Evolutionary conservation across 2,797 vertebrate species (phyloP).

Genomic region (Centropyge bicolor): DNA sequence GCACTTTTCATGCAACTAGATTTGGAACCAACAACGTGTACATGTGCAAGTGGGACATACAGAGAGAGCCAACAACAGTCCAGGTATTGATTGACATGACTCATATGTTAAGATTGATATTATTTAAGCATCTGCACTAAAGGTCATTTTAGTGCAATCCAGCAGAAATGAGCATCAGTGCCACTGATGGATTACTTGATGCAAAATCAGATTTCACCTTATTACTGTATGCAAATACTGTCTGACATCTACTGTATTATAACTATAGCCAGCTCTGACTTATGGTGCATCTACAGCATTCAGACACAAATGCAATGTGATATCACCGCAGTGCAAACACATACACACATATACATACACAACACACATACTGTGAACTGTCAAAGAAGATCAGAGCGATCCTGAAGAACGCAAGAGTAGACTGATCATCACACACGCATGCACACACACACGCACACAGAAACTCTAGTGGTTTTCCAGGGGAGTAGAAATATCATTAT

Average conservation of each 20-base stretch:
- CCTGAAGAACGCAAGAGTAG: slow-evolving; percentile 39
- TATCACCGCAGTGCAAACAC: slow-evolving; percentile 37
- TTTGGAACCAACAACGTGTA: slow-evolving; percentile 1
- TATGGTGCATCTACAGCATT: not conserved
- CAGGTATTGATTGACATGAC: slow-evolving; percentile 23
- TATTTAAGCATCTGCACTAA: slow-evolving; percentile 1
- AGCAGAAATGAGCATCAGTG: not conserved
- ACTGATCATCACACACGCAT: slow-evolving; percentile 34
- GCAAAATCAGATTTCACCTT: slow-evolving; percentile 3
- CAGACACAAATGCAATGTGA: slow-evolving; percentile 40
- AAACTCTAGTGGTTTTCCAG: slow-evolving; percentile 68
- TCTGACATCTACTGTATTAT: slow-evolving; percentile 1
- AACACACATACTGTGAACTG: slow-evolving; percentile 36
- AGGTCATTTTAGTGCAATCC: not conserved
- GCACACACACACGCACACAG: slow-evolving; percentile 45
- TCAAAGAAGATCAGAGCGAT: slow-evolving; percentile 48
- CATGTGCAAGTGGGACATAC: not conserved
- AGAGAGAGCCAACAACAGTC: slow-evolving; percentile 7
- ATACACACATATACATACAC: slow-evolving; percentile 9
- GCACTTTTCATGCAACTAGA: slow-evolving; percentile 24
- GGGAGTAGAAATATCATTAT: slow-evolving; percentile 75
- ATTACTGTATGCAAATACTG: not conserved
- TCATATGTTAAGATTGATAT: not conserved
- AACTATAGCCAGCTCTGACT: slow-evolving; percentile 17
- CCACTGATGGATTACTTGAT: slow-evolving; percentile 2